These are phyloP conservation scores for Dinoponera quadriceps DNA, from an alignment of 1,140 invertebrate genomes.

Conservation along the genomic window DNA sequence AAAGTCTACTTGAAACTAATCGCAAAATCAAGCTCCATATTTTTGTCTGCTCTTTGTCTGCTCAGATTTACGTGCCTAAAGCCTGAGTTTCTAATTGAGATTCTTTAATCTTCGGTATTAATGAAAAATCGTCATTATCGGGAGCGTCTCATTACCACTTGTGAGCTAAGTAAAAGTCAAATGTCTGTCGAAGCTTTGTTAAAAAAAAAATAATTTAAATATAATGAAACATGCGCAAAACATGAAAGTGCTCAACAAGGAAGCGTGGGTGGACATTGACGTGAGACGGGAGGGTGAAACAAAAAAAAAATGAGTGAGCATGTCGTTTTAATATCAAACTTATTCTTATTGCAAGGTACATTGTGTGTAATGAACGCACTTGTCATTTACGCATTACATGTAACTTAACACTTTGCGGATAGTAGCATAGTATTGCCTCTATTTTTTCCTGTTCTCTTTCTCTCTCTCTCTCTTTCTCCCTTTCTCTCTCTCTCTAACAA, in stretches of 20 bases:
- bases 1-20: conserved; percentile 14
- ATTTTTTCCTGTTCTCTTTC: neutral
- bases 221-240: no score
- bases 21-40: neutral
- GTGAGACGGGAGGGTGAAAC: conserved; percentile 18
- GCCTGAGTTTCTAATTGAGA: no score
- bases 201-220: no score
- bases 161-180: no score
- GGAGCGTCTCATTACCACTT: no score
- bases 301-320: conserved; percentile 46
- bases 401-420: conserved; percentile 33
- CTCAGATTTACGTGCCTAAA: no score
- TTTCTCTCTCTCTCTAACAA: conserved; percentile 24
- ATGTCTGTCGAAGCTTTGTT: no score
- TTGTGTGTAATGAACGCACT: conserved; percentile 51
- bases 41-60: no score
- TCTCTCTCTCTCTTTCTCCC: neutral
- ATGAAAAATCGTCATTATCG: no score
- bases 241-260: neutral
- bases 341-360: conserved; percentile 62
- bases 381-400: conserved; percentile 50
- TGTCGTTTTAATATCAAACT: conserved; percentile 58
- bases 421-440: conserved; percentile 55
- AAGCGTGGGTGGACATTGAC: neutral
- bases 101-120: no score